Evolutionary conservation across 2,113 vertebrate species (phyloP).

Genomic region (Solea solea): DNA sequence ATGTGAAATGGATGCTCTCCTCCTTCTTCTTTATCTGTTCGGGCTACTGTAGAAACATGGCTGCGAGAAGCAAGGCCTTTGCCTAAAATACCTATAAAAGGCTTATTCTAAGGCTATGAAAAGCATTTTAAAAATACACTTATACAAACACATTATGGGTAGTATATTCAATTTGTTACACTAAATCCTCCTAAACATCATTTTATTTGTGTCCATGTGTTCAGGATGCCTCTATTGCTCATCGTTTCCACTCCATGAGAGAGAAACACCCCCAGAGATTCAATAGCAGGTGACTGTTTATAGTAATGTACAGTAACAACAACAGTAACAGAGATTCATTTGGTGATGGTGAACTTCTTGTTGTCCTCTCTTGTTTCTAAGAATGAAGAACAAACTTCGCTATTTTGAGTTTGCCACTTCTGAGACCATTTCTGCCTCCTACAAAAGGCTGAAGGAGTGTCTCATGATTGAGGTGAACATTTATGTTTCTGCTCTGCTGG

Average conservation of each 20-base stretch:
- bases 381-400: conserved; percentile 96
- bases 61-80: too few species aligned
- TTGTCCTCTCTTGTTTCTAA: conserved; percentile 53
- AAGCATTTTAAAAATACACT: too few species aligned
- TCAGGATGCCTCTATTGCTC: conserved; percentile 94
- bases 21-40: too few species aligned
- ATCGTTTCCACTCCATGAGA: conserved; percentile 92
- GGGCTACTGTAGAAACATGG: too few species aligned
- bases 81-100: too few species aligned
- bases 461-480: conserved; percentile 85
- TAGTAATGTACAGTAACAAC: neutral
- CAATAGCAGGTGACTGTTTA: conserved; percentile 88
- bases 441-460: conserved; percentile 88
- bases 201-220: conserved; percentile 7
- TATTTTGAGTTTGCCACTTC: conserved; percentile 95
- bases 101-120: too few species aligned
- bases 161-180: too few species aligned
- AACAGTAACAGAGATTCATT: neutral
- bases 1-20: too few species aligned
- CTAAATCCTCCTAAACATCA: neutral
- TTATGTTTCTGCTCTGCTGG: neutral
- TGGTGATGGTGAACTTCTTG: neutral
- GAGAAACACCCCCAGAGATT: conserved; percentile 94
- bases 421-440: conserved; percentile 92
- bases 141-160: too few species aligned